Percentiles rank a stretch among this genome's conserved stretches.
phyloP scores from a whole-genome alignment of 2,888 invertebrate species.

The Scaptodrosophila latifasciaeformis region DNA sequence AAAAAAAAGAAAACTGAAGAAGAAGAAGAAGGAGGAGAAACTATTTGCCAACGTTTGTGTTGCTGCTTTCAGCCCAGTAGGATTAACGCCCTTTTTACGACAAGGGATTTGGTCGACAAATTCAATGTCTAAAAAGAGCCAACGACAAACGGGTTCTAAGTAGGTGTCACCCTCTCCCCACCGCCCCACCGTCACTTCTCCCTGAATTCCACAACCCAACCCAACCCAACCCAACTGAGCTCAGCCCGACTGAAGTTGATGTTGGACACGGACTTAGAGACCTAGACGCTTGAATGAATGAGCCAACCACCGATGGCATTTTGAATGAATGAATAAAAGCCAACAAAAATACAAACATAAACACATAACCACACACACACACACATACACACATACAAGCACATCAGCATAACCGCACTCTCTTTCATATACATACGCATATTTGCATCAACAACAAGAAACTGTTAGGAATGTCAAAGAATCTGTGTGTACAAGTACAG shows the following conservation, averaged over 20 bases:
- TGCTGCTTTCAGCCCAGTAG: conserved; percentile 21
- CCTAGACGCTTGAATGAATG: conserved; percentile 31
- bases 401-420: neutral
- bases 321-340: conserved; percentile 39
- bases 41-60: conserved; percentile 12
- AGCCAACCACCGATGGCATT: conserved; percentile 33
- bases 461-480: conserved; percentile 50
- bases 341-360: conserved; percentile 32
- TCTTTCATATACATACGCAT: neutral
- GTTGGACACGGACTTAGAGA: conserved; percentile 5
- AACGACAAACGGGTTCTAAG: conserved; percentile 9
- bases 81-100: conserved; percentile 42
- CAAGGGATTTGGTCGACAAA: conserved; percentile 41
- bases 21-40: neutral
- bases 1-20: conserved; percentile 20
- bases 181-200: too few relatives aligned
- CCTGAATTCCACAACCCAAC: too few relatives aligned
- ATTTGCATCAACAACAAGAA: conserved; percentile 28
- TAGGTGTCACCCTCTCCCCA: too few relatives aligned
- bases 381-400: neutral
- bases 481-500: too few relatives aligned
- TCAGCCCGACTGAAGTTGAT: too few relatives aligned
- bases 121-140: conserved; percentile 12
- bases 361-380: conserved; percentile 13
- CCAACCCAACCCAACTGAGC: too few relatives aligned